Evolutionary conservation across 1,140 invertebrate genomes (phyloP), one percentile per base, ranked within the genome.

Genomic region (Eupeodes corollae): DNA sequence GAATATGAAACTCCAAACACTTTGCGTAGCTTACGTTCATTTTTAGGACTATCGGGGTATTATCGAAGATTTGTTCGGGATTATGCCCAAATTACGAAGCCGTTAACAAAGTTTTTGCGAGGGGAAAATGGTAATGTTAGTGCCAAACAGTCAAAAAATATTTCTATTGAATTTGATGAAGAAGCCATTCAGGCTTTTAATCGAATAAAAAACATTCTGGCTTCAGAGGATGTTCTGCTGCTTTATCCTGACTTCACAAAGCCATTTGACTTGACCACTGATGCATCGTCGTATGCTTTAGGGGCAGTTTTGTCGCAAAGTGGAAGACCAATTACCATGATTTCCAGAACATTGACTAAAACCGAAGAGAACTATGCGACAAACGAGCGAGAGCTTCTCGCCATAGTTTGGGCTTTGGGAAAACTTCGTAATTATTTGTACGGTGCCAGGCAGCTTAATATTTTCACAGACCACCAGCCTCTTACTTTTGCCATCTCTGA

Each of bases 271-370:
- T 46, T 68, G 11, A 59, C 59, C 2, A 63, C 54, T n/a, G n/a
- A n/a, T n/a, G n/a, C n/a, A n/a, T n/a, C n/a, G n/a, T n/a, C n/a
- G n/a, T n/a, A n/a, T n/a, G 59, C 59, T 1, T 21, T 68, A 14
- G 62, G 59, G 6, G 60, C 63, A 3, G 56, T 68, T 2, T 41
- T 70, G 40, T 56, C 56, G 13, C 68, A 49, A 67, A 49, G 56
- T 52, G 31, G 31, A 33, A 49, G n/a, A n/a, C n/a, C n/a, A n/a
- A n/a, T n/a, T n/a, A n/a, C n/a, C n/a, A n/a, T n/a, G n/a, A n/a
- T n/a, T n/a, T n/a, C 47, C 2, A 14, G 51, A 11, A 52, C 51
- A 6, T 18, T 52, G 15, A 42, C 35, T 12, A 41, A 42, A 13
- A 47, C 13, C 2, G 48, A 49, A 33, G 14, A 39, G 35, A 44